Conservation (phyloP, 2,888 invertebrate genomes). For the Cyclophora albipunctata region DNA sequence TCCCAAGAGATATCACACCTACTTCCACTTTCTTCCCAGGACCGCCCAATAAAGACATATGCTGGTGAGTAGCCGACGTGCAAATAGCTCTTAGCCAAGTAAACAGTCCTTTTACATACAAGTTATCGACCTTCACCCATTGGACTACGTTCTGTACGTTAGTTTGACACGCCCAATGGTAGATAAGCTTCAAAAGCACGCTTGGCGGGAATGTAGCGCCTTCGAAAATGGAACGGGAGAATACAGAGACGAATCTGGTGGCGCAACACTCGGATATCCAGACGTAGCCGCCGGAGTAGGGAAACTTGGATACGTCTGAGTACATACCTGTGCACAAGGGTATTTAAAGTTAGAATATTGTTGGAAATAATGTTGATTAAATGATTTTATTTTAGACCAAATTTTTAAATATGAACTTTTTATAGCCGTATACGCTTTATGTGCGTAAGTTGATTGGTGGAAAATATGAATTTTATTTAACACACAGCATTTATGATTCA, state of each 20-base stretch:
- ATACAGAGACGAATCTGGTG: slow-evolving; percentile 89
- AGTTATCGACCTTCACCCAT: slow-evolving; percentile 84
- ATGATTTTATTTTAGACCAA: too few relatives aligned
- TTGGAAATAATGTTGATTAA: too few relatives aligned
- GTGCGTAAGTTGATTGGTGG: too few relatives aligned
- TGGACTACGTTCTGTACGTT: slow-evolving; percentile 91
- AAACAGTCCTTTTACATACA: slow-evolving; percentile 78
- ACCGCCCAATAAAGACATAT: slow-evolving; percentile 84
- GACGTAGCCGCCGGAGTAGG: slow-evolving; percentile 91
- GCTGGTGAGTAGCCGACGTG: slow-evolving; percentile 86
- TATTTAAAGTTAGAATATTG: neutral
- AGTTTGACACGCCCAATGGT: slow-evolving; percentile 95
- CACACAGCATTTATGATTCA: too few relatives aligned
- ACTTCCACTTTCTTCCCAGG: slow-evolving; percentile 82
- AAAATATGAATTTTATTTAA: too few relatives aligned
- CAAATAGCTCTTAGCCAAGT: slow-evolving; percentile 81
- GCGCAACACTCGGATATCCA: slow-evolving; percentile 94
- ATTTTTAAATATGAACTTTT: too few relatives aligned
- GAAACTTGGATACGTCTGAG: slow-evolving; percentile 88
- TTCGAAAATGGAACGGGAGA: slow-evolving; percentile 90
- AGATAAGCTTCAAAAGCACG: slow-evolving; percentile 86
- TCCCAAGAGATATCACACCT: slow-evolving; percentile 91
- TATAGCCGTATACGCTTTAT: too few relatives aligned
- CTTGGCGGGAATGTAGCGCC: slow-evolving; percentile 89
- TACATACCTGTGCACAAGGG: slow-evolving; percentile 79